Evolutionary conservation across 2,888 invertebrate genomes (phyloP).

Genomic region (Chalcosyrphus nemorum): DNA sequence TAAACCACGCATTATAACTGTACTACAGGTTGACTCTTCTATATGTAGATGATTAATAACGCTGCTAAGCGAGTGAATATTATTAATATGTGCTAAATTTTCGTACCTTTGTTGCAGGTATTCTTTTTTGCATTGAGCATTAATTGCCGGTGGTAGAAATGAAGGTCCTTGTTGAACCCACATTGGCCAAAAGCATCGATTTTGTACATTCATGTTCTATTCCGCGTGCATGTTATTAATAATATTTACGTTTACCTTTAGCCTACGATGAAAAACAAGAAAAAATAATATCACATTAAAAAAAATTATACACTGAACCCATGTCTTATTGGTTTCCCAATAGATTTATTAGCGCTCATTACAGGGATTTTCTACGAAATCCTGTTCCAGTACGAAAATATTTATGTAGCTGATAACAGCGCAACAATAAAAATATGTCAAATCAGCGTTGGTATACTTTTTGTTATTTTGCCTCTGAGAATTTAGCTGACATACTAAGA

Average conservation of each 20-base stretch:
- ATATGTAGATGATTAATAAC: not conserved
- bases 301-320: not conserved
- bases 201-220: constrained; percentile 14
- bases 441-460: too few relatives aligned
- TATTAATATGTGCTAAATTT: constrained; percentile 3
- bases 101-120: constrained; percentile 9
- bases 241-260: not conserved
- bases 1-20: constrained; percentile 16
- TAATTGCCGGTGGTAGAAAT: constrained; percentile 49
- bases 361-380: too few relatives aligned
- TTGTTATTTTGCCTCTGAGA: too few relatives aligned
- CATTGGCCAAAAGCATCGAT: not conserved
- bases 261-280: not conserved
- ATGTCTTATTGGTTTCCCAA: not conserved
- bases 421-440: too few relatives aligned
- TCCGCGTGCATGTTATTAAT: not conserved
- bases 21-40: not conserved
- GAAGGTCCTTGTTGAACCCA: constrained; percentile 16
- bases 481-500: too few relatives aligned
- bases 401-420: too few relatives aligned
- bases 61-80: not conserved
- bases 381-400: too few relatives aligned
- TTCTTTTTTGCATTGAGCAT: constrained; percentile 44
- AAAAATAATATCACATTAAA: not conserved
- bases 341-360: too few relatives aligned